phyloP scores from a whole-genome alignment of 2,888 invertebrate species.

The Hoplodrina blanda region DNA sequence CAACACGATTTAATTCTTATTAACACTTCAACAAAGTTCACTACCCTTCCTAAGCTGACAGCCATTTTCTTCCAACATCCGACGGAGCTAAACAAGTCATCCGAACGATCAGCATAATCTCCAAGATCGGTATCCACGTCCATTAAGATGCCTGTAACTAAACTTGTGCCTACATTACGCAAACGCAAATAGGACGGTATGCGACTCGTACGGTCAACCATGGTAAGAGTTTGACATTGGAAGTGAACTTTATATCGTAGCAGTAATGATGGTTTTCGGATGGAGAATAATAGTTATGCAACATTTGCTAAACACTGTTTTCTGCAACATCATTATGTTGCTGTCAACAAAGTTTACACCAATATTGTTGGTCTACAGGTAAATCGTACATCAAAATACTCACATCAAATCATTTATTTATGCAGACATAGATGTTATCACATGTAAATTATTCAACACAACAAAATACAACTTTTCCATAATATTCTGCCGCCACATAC shows the following conservation, averaged over 20 bases:
- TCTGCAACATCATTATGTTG: neutral
- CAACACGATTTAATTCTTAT: neutral
- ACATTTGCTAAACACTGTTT: neutral
- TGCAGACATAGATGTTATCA: too few relatives aligned
- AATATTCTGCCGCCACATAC: too few relatives aligned
- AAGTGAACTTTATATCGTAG: neutral
- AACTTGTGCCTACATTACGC: conserved; percentile 42
- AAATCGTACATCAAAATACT: too few relatives aligned
- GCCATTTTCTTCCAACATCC: conserved; percentile 17
- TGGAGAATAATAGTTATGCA: neutral
- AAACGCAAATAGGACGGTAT: conserved; percentile 83
- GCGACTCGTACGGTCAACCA: conserved; percentile 44
- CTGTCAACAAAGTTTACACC: neutral
- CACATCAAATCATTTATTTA: too few relatives aligned
- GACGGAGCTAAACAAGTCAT: conserved; percentile 45
- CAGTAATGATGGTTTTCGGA: neutral
- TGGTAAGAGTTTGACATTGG: neutral
- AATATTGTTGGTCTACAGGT: neutral
- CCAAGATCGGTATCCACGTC: conserved; percentile 69
- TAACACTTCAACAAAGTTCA: conserved; percentile 42
- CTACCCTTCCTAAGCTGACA: conserved; percentile 19
- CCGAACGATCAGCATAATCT: conserved; percentile 50
- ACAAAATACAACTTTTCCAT: too few relatives aligned
- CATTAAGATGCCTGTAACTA: conserved; percentile 73
- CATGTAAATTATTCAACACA: too few relatives aligned